A percentile compares a stretch with the other conserved stretches of the same genome.
These are phyloP conservation scores for Rhyzopertha dominica DNA, from an alignment of 1,140 invertebrate genomes.

Conservation along the genomic window DNA sequence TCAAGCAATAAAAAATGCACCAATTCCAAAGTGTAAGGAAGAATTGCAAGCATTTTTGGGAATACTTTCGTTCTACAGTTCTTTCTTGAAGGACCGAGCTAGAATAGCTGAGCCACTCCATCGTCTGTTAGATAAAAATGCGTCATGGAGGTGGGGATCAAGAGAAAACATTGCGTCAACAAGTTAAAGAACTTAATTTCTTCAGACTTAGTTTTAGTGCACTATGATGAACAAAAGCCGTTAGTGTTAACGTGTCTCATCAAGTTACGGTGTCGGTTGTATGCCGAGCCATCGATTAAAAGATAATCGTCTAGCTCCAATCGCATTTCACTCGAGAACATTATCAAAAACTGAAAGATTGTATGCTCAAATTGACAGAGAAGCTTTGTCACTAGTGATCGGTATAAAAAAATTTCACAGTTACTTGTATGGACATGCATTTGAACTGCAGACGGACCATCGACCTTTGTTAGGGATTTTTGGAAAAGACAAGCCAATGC, in stretches of 20 bases:
- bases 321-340: constrained; percentile 47
- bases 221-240: constrained; percentile 26
- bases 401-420: constrained; percentile 51
- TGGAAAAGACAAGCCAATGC: constrained; percentile 35
- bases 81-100: constrained; percentile 6
- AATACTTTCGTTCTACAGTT: constrained; percentile 2
- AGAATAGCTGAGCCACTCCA: constrained; percentile 1
- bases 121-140: constrained; percentile 20
- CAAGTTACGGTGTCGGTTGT: constrained; percentile 28
- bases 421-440: constrained; percentile 50
- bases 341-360: constrained; percentile 46
- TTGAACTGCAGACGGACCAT: constrained; percentile 50
- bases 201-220: constrained; percentile 25
- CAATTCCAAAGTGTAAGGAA: constrained; percentile 8
- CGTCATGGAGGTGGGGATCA: constrained; percentile 33
- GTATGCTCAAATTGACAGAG: constrained; percentile 52
- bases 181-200: constrained; percentile 31
- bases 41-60: constrained; percentile 17
- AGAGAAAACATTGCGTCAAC: constrained; percentile 26
- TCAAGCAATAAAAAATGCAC: constrained; percentile 27
- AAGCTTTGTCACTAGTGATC: constrained; percentile 51
- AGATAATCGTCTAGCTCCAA: constrained; percentile 41
- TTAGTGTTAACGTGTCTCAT: constrained; percentile 31
- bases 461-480: constrained; percentile 49
- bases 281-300: constrained; percentile 23